Base-by-base conservation (phyloP, 2,888 invertebrate species). In the Alcis repandata region DNA sequence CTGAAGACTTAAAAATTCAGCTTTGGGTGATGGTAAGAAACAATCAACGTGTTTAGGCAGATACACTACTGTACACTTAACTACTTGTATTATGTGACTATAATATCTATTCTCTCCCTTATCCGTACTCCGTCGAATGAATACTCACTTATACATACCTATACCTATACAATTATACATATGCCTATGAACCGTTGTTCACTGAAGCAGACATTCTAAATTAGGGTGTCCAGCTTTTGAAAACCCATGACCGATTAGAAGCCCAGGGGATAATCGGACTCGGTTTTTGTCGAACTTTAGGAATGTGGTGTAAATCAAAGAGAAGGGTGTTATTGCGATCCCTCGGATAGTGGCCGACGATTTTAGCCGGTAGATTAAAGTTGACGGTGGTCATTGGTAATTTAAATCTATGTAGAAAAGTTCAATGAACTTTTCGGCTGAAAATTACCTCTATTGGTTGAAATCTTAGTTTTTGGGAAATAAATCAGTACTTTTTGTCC, bases 201-300 rank as follows among this genome's bases (percentile, higher is more conserved):
- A 78, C 77, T 71, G 69, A 63, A 66, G 72, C 76, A 71, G 67
- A 73, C 70, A 73, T 63, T 63, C 40, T 41, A 67, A 65, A 63
- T 60, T 51, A 60, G 62, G 60, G 46, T 63, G 62, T 53, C 59
- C 75, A 73, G 71, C 76, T 77, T 83, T 83, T 79, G 58, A 77
- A 80, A 80, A 80, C 79, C 83, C 84, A 84, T 80, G 76, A 78
- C 76, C 79, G 77, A 82, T 80, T 79, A 79, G 75, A 73, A 78
- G 79, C 81, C 79, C 79, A 73, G 67, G 71, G 75, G 69, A 78
- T 82, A 80, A 83, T 78, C 78, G 75, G 70, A 78, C 79, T 79
- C 71, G 77, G 72, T 76, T 79, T 58, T 76, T 78, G 75, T 65
- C 61, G 62, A 71, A 77, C 75, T 68, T 64, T 73, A 45, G 58